Percentiles rank a stretch among this genome's conserved stretches.
phyloP scores from a whole-genome alignment of 1,140 invertebrate genomes.

The Procambarus clarkii region DNA sequence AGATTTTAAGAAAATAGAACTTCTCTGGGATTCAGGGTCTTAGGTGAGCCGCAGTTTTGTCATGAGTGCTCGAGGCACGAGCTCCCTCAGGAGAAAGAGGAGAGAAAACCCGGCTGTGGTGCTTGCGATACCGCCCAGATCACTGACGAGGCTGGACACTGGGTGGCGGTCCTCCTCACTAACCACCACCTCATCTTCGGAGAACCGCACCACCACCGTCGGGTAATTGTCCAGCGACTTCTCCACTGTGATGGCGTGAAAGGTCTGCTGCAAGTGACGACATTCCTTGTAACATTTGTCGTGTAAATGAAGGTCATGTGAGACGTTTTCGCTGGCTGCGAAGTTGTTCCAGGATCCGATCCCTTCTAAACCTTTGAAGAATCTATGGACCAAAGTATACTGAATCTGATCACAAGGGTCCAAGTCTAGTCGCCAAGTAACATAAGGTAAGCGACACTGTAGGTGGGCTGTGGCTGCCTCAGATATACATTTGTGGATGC shows the following conservation, averaged over 20 bases:
- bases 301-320: not conserved
- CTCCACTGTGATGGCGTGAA: not conserved
- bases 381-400: not conserved
- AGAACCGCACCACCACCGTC: slow-evolving; percentile 39
- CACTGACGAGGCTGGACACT: slow-evolving; percentile 2
- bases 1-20: no score
- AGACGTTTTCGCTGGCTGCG: not conserved
- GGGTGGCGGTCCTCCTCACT: slow-evolving; percentile 30
- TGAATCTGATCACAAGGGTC: not conserved
- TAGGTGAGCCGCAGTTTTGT: not conserved
- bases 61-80: not conserved
- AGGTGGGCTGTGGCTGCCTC: not conserved
- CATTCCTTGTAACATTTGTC: slow-evolving; percentile 22
- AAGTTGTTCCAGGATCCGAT: not conserved
- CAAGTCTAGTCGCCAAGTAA: not conserved
- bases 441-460: slow-evolving; percentile 10
- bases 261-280: not conserved
- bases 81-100: slow-evolving; percentile 21
- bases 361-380: slow-evolving; percentile 19
- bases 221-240: slow-evolving; percentile 10
- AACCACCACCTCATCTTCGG: slow-evolving; percentile 3
- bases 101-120: slow-evolving; percentile 4
- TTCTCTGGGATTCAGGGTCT: not conserved
- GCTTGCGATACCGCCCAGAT: slow-evolving; percentile 14
- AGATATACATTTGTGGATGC: slow-evolving; percentile 22